A percentile compares a stretch with the other conserved stretches of the same genome.
These are phyloP conservation scores for Chelonus formosanus DNA, from an alignment of 2,888 invertebrate species.

Conservation along the genomic window DNA sequence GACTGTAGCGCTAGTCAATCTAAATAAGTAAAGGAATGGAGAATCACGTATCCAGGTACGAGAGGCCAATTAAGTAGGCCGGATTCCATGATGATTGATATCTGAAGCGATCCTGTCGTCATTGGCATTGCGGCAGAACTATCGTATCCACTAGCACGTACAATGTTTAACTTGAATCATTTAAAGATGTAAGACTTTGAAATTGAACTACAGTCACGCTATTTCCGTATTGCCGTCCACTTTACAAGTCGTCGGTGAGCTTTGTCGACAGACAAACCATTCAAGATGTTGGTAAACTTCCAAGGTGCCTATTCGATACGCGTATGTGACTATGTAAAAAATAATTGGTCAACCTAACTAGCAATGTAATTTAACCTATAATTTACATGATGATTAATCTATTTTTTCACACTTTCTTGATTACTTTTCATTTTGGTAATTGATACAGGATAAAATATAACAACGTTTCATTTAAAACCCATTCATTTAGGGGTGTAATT, in stretches of 20 bases:
- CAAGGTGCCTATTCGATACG: not conserved
- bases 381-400: too few species aligned
- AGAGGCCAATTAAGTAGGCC: conserved; percentile 38
- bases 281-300: conserved; percentile 9
- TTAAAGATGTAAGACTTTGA: conserved; percentile 31
- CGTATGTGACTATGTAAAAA: too few species aligned
- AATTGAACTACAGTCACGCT: conserved; percentile 43
- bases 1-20: conserved; percentile 15
- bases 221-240: conserved; percentile 30
- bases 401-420: too few species aligned
- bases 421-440: too few species aligned
- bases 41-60: conserved; percentile 36
- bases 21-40: conserved; percentile 15
- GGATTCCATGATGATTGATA: conserved; percentile 51
- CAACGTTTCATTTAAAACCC: too few species aligned
- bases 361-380: too few species aligned
- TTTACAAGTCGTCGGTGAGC: not conserved
- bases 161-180: conserved; percentile 45
- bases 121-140: conserved; percentile 29
- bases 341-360: too few species aligned
- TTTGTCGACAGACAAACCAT: too few species aligned
- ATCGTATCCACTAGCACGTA: too few species aligned
- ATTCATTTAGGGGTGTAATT: too few species aligned
- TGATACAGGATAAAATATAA: too few species aligned
- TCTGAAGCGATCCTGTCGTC: conserved; percentile 44